Base-by-base conservation (phyloP, 64 coral and sea anemone genomes). In the Dendronephthya gigantea region DNA sequence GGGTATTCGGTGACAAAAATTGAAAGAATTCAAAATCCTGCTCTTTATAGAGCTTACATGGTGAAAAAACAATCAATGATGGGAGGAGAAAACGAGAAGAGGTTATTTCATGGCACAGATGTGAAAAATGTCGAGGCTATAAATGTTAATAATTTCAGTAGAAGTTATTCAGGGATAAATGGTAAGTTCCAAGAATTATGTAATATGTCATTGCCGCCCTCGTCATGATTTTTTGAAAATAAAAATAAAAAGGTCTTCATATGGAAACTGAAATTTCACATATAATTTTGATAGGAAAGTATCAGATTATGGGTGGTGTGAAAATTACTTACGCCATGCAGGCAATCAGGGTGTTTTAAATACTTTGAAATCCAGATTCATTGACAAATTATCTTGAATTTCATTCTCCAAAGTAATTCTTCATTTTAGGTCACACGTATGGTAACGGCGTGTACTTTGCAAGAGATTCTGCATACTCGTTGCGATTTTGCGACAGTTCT, bases 151-250 rank as follows among this genome's bases (percentile, higher is more conserved):
- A 79, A 79, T 35, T 79, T 79, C 36, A 79, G 36, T 19, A 34
- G 72, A 79, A 79, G 72, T 79, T 79, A 36, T 79, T 34, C 72
- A 36, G 72, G 72, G 0, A 79, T 79, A 3, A 79, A 79, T 79
- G 72, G 72, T 79, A 35, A 34, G 72, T 16, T 45, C 11, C 41
- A 4, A 4, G 41, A 45, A n/a, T n/a, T n/a, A n/a, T n/a, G n/a
- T n/a, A n/a, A n/a, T n/a, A n/a, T n/a, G n/a, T n/a, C n/a, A n/a
- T n/a, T n/a, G n/a, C n/a, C n/a, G n/a, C n/a, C n/a, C n/a, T n/a
- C n/a, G n/a, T n/a, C n/a, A n/a, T n/a, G n/a, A n/a, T n/a, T n/a
- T n/a, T n/a, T n/a, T n/a, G n/a, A n/a, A n/a, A n/a, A n/a, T n/a
- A n/a, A n/a, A n/a, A n/a, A n/a, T n/a, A n/a, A n/a, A n/a, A n/a